Conservation (phyloP, 2,888 invertebrate genomes). For the Platypus cylindrus region DNA sequence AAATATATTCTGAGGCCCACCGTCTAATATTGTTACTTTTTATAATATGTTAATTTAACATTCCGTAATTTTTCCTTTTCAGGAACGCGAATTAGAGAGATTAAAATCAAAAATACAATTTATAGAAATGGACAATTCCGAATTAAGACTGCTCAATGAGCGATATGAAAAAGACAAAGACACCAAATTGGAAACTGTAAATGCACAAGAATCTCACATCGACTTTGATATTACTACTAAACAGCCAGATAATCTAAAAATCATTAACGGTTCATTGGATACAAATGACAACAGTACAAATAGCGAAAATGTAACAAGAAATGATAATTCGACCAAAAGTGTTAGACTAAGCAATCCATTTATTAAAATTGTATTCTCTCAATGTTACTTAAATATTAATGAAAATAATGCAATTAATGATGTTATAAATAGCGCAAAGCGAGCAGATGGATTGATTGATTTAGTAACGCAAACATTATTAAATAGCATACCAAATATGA, state of each 20-base stretch:
- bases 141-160: conserved; percentile 10
- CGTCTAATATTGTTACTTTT: too few relatives aligned
- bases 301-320: conserved; percentile 26
- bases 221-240: too few relatives aligned
- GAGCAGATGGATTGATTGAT: conserved; percentile 35
- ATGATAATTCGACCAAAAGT: conserved; percentile 30
- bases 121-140: conserved; percentile 10
- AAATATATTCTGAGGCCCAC: too few relatives aligned
- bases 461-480: conserved; percentile 45
- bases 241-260: too few relatives aligned
- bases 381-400: conserved; percentile 36
- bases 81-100: conserved; percentile 13
- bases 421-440: conserved; percentile 30
- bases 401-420: conserved; percentile 29
- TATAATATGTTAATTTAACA: too few relatives aligned
- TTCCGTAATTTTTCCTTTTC: conserved; percentile 5
- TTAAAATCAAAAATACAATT: conserved; percentile 12
- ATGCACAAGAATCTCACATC: too few relatives aligned
- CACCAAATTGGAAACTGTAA: too few relatives aligned
- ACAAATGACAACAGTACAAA: too few relatives aligned
- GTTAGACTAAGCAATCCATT: conserved; percentile 38
- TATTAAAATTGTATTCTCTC: conserved; percentile 40
- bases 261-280: too few relatives aligned
- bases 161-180: conserved; percentile 7
- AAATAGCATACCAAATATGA: conserved; percentile 53